Conservation (phyloP, 2,888 invertebrate species). For the Ennomos erosarius region DNA sequence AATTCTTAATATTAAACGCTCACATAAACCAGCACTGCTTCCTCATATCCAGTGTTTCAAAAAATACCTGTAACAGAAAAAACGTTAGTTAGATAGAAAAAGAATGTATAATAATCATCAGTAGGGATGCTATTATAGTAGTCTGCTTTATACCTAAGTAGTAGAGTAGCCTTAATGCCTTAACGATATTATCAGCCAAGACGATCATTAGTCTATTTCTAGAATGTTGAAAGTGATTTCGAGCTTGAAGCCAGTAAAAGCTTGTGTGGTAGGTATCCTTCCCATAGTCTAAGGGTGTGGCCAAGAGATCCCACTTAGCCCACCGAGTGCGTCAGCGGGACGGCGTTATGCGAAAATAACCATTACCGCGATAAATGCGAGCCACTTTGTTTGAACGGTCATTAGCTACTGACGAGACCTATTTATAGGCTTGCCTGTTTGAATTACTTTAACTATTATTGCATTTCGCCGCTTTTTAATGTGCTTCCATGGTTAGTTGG, state of each 20-base stretch:
- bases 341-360: constrained; percentile 57
- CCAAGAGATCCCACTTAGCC: constrained; percentile 53
- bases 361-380: constrained; percentile 58
- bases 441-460: constrained; percentile 40
- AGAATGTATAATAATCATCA: too few relatives aligned
- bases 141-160: too few relatives aligned
- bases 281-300: constrained; percentile 43
- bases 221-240: too few relatives aligned
- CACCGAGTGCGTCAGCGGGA: constrained; percentile 51
- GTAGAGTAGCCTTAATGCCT: too few relatives aligned
- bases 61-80: constrained; percentile 18
- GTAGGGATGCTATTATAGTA: too few relatives aligned
- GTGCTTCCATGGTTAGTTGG: constrained; percentile 9
- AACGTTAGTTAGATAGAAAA: too few relatives aligned
- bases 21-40: neutral
- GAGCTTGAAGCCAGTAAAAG: neutral
- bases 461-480: constrained; percentile 15
- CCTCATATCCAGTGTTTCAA: neutral
- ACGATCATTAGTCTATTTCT: too few relatives aligned
- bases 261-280: constrained; percentile 1
- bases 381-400: constrained; percentile 63
- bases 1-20: neutral
- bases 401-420: constrained; percentile 57
- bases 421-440: constrained; percentile 51
- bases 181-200: too few relatives aligned